These are phyloP conservation scores for Lucilia sericata DNA, from an alignment of 1,140 invertebrate genomes.

Conservation along the genomic window DNA sequence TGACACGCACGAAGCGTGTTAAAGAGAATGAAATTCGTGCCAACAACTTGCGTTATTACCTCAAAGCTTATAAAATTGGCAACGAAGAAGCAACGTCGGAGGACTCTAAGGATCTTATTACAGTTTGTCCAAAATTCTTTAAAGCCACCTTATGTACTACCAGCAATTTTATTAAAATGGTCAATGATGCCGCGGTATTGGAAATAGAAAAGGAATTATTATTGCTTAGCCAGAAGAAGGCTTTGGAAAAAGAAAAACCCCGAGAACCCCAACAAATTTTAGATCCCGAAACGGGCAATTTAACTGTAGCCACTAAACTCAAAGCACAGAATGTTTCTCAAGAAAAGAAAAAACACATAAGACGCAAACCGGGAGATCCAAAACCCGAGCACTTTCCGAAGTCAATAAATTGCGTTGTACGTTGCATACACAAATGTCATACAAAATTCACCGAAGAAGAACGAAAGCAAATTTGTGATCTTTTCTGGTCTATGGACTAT, in stretches of 20 bases:
- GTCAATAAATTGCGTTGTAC: slow-evolving; percentile 35
- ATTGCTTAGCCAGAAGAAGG: not conserved
- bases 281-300: not conserved
- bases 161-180: slow-evolving; percentile 31
- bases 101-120: not conserved
- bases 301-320: not conserved
- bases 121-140: slow-evolving; percentile 40
- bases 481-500: slow-evolving; percentile 45
- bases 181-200: slow-evolving; percentile 1
- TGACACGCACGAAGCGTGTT: not conserved
- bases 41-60: slow-evolving; percentile 3
- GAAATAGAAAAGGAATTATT: not conserved
- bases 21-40: not conserved
- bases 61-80: slow-evolving; percentile 19
- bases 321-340: not conserved
- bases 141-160: slow-evolving; percentile 25
- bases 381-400: slow-evolving; percentile 32
- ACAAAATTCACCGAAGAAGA: slow-evolving; percentile 47
- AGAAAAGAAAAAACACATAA: not conserved
- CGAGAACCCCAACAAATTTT: not conserved
- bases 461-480: slow-evolving; percentile 30
- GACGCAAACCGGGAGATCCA: slow-evolving; percentile 3
- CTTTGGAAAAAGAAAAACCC: not conserved
- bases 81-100: not conserved
- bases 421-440: slow-evolving; percentile 42